Percentiles rank a stretch among this genome's conserved stretches.
Evolutionary conservation across 2,888 invertebrate species (phyloP).

Genomic region (Stenichneumon culpator): DNA sequence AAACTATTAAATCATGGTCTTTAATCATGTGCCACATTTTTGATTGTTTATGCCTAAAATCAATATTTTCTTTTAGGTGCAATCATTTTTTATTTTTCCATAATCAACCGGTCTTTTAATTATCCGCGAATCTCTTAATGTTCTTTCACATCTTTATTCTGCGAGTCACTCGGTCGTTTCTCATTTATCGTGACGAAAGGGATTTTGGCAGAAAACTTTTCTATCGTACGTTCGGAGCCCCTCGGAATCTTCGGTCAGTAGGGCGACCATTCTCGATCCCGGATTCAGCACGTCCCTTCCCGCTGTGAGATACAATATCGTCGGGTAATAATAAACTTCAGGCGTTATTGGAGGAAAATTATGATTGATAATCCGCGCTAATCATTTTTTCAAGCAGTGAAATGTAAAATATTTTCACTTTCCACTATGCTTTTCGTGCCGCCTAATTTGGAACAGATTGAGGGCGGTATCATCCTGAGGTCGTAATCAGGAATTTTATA

Average conservation of each 20-base stretch:
- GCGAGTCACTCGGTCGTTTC: not conserved
- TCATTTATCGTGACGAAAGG: not conserved
- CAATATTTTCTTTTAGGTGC: not conserved
- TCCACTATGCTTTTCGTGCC: not conserved
- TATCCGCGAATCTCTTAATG: not conserved
- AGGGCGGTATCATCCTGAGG: not conserved
- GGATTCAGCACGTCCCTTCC: not conserved
- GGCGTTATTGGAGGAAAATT: constrained; percentile 39
- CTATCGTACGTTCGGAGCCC: not conserved
- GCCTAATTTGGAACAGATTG: not conserved
- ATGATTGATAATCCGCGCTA: constrained; percentile 44
- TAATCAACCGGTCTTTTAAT: not conserved
- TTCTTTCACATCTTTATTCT: not conserved
- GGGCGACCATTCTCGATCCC: not conserved
- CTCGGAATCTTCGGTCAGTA: not conserved
- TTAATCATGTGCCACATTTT: not conserved
- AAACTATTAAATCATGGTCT: not conserved
- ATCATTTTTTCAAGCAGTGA: constrained; percentile 16
- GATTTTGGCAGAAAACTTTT: constrained; percentile 11
- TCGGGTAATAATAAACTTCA: constrained; percentile 54
- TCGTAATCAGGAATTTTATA: not conserved
- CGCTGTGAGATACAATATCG: constrained; percentile 26
- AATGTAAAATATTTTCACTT: not conserved
- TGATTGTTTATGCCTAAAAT: not conserved
- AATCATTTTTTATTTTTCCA: not conserved